Evolutionary conservation across 2,888 invertebrate genomes (phyloP).

Genomic region (Thera obeliscata): DNA sequence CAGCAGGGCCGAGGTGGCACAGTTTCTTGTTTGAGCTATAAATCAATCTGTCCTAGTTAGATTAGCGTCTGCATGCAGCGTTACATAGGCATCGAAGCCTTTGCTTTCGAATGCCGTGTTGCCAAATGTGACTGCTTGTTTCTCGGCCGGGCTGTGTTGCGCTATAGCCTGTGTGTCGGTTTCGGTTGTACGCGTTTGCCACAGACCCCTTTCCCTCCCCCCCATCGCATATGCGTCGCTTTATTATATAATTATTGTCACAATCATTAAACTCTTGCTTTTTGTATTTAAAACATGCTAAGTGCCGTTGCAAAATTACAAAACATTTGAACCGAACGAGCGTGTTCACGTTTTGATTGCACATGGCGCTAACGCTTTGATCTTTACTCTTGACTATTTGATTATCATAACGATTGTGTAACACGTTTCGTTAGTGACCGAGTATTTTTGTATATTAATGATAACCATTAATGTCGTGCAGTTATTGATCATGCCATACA

Average conservation of each 20-base stretch:
- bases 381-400: slow-evolving; percentile 32
- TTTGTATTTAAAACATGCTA: slow-evolving; percentile 71
- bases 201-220: slow-evolving; percentile 14
- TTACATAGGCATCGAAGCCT: slow-evolving; percentile 65
- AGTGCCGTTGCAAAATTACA: slow-evolving; percentile 63
- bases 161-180: slow-evolving; percentile 48
- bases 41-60: slow-evolving; percentile 80
- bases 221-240: slow-evolving; percentile 29
- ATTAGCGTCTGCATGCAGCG: slow-evolving; percentile 69
- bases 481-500: slow-evolving; percentile 40
- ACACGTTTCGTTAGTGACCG: slow-evolving; percentile 19
- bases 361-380: slow-evolving; percentile 43
- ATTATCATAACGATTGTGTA: slow-evolving; percentile 31
- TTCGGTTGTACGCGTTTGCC: slow-evolving; percentile 45
- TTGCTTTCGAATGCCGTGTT: slow-evolving; percentile 73
- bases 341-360: slow-evolving; percentile 45
- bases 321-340: slow-evolving; percentile 49
- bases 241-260: slow-evolving; percentile 38
- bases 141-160: slow-evolving; percentile 51
- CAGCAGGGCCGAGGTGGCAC: slow-evolving; percentile 78
- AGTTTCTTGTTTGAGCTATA: slow-evolving; percentile 79
- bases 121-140: slow-evolving; percentile 66
- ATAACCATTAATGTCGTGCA: slow-evolving; percentile 28
- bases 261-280: slow-evolving; percentile 59
- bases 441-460: slow-evolving; percentile 23